Conservation (phyloP, 2,888 invertebrate genomes). For the Gnatocerus cornutus region DNA sequence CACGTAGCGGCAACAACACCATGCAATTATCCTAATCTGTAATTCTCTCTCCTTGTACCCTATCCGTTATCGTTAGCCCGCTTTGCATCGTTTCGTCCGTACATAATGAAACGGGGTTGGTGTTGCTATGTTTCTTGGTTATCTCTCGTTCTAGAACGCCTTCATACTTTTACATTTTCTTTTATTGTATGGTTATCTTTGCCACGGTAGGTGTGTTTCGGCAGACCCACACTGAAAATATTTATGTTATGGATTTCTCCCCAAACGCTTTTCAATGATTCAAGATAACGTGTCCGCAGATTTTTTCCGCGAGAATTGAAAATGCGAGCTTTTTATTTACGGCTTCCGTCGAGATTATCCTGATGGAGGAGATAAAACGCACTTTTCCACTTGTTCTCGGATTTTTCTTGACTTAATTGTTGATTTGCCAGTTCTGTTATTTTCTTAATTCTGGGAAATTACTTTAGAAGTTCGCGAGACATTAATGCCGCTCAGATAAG, state of each 20-base stretch:
- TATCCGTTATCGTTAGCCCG: slow-evolving; percentile 50
- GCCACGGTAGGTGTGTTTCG: slow-evolving; percentile 41
- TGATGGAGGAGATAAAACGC: background rate
- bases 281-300: slow-evolving; percentile 39
- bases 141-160: slow-evolving; percentile 42
- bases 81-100: slow-evolving; percentile 48
- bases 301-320: slow-evolving; percentile 38
- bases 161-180: slow-evolving; percentile 51
- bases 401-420: no score
- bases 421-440: no score
- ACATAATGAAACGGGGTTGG: slow-evolving; percentile 44
- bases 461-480: no score
- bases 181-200: slow-evolving; percentile 51
- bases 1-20: slow-evolving; percentile 48
- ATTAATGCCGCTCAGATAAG: no score
- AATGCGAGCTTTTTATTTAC: slow-evolving; percentile 16
- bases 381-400: background rate
- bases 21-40: slow-evolving; percentile 52
- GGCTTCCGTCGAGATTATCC: slow-evolving; percentile 1
- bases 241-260: slow-evolving; percentile 43
- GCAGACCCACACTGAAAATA: slow-evolving; percentile 40
- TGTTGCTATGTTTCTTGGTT: slow-evolving; percentile 48
- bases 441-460: no score
- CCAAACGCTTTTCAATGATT: slow-evolving; percentile 45
- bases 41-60: slow-evolving; percentile 48